Percentiles rank a stretch among this genome's conserved stretches.
phyloP scores from a whole-genome alignment of 2,797 vertebrate genomes.

The Leuciscus waleckii region DNA sequence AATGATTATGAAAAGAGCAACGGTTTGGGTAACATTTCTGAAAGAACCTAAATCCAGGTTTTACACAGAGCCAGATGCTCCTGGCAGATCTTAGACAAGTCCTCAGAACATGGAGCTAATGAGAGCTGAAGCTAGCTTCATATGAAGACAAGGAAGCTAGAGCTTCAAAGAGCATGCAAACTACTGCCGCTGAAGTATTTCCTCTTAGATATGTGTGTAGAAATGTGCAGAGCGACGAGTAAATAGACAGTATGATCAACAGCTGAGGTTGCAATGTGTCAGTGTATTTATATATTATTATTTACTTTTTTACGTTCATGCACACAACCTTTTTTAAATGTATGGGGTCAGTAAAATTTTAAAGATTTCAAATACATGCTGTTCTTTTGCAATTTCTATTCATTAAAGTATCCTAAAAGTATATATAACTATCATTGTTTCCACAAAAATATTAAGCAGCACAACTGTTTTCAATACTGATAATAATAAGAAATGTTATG shows the following conservation, averaged over 20 bases:
- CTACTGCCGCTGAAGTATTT: conserved; percentile 10
- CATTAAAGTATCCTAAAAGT: neutral
- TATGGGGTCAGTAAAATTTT: neutral
- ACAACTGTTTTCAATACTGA: neutral
- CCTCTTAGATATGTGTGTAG: neutral
- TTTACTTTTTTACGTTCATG: neutral
- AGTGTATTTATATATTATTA: neutral
- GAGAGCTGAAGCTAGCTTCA: conserved; percentile 18
- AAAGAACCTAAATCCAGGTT: conserved; percentile 29
- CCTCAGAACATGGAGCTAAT: conserved; percentile 23
- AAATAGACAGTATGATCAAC: conserved; percentile 24
- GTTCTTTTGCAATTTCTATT: neutral
- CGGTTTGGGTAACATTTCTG: conserved; percentile 36
- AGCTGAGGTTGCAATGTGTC: neutral
- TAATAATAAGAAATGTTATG: neutral
- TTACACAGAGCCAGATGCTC: conserved; percentile 26
- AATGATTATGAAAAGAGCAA: conserved; percentile 42
- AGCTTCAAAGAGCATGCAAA: conserved; percentile 48
- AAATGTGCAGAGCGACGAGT: neutral
- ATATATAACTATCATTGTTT: neutral
- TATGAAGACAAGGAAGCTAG: conserved; percentile 26
- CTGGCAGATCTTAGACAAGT: conserved; percentile 42
- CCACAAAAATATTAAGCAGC: neutral
- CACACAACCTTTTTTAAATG: neutral
- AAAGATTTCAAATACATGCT: neutral